Conservation (phyloP, 1,140 invertebrate genomes). For the Drosophila saltans region DNA sequence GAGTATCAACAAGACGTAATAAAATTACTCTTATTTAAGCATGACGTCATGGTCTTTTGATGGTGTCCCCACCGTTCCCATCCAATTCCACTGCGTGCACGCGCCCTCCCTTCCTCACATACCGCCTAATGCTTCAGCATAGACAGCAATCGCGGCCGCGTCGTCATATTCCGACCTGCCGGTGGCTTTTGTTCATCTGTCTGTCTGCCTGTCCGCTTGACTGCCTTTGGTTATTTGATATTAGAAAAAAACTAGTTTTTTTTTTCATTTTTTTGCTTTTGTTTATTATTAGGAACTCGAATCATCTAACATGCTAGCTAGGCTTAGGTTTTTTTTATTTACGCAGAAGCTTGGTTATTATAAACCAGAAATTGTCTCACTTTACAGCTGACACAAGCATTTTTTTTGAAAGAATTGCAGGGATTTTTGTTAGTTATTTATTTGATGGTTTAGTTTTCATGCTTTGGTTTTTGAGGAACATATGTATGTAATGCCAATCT, state of each 20-base stretch:
- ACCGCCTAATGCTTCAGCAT: conserved; percentile 32
- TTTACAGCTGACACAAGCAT: conserved; percentile 11
- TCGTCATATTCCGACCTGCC: conserved; percentile 53
- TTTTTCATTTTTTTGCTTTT: conserved; percentile 43
- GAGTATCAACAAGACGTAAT: conserved; percentile 52
- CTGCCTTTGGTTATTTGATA: conserved; percentile 58
- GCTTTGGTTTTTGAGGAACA: neutral
- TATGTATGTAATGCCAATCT: neutral
- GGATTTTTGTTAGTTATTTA: neutral
- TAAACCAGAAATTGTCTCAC: conserved; percentile 3
- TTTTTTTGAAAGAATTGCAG: neutral
- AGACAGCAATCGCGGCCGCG: conserved; percentile 43
- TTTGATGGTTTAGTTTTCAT: neutral
- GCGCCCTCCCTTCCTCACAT: conserved; percentile 4
- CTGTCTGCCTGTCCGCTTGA: conserved; percentile 27
- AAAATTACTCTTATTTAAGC: conserved; percentile 22
- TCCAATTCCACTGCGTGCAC: conserved; percentile 61
- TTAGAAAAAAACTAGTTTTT: conserved; percentile 68
- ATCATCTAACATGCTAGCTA: conserved; percentile 25
- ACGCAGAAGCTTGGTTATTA: conserved; percentile 20
- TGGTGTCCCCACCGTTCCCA: conserved; percentile 26
- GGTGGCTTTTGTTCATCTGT: conserved; percentile 21
- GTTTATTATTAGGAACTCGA: conserved; percentile 47
- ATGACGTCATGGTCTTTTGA: conserved; percentile 63
- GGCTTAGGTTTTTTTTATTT: neutral